Base-by-base conservation (phyloP, 92 coral and sea anemone genomes). In the Virgularia gustaviana region DNA sequence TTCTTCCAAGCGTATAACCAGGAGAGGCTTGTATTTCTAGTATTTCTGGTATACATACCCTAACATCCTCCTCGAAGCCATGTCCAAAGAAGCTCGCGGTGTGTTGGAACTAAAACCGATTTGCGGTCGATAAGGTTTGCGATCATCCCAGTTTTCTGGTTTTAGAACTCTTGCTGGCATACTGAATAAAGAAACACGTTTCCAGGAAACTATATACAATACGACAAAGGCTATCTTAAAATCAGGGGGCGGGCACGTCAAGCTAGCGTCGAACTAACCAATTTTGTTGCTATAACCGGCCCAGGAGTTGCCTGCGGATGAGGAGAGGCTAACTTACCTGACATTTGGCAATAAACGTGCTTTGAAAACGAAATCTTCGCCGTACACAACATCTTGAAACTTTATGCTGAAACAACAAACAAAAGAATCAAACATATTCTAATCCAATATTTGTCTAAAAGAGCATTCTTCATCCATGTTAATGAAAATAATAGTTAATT, bases 151-250 rank as follows among this genome's bases (percentile, higher is more conserved):
- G 33, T 76, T 96, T 41, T 73, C 98, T 1, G 98, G 98, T 64
- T 92, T 92, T 15, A 92, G 94, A 68, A 92, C 98, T 49, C 98
- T 90, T 2, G 88, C 85, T 39, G 98, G 96, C 42, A 72, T 82
- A 5, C 98, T 92, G 72, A 24, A 33, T 22, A 13, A 55, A 12
- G 25, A 66, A 45, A 35, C 9, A 20, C 11, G 9, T 36, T 4
- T 36, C 23, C 16, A 15, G 66, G 36, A 9, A 23, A 36, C 5
- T 20, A 20, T 2, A 9, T 9, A 24, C 36, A 10, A 23, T 59
- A 31, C 11, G 20, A 29, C 22, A 1, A 10, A 13, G 57, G 35
- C 29, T 7, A 49, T 51, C n/a, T n/a, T n/a, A n/a, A n/a, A n/a
- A n/a, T n/a, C n/a, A n/a, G n/a, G n/a, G n/a, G n/a, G n/a, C n/a